Percentiles rank a stretch among this genome's conserved stretches.
Conservation (phyloP, 2,113 vertebrate genomes). For the Fulica atra region DNA sequence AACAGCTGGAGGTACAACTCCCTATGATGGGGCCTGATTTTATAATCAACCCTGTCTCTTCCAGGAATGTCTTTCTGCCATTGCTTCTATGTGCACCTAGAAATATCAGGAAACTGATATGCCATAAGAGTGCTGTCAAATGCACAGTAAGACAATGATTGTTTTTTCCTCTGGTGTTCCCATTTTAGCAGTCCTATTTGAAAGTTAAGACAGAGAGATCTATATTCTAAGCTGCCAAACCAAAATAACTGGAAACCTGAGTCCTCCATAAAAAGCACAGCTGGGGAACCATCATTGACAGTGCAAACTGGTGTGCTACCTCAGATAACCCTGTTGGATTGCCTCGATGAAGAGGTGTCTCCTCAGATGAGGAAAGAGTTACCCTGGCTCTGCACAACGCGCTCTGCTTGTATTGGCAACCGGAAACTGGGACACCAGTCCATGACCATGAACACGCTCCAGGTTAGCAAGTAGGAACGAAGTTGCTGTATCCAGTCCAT, state of each 20-base stretch:
- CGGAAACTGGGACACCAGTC: neutral
- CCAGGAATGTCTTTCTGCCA: neutral
- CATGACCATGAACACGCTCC: neutral
- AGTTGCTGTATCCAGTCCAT: neutral
- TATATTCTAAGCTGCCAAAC: neutral
- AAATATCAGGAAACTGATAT: neutral
- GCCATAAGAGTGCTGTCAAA: neutral
- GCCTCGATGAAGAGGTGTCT: neutral
- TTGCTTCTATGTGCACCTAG: neutral
- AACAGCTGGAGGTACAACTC: neutral
- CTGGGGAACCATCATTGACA: neutral
- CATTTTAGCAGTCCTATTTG: conserved; percentile 10
- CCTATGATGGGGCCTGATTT: neutral
- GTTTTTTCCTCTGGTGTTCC: neutral
- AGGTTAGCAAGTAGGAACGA: neutral
- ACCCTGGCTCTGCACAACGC: neutral
- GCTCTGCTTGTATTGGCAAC: conserved; percentile 26
- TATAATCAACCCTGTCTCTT: neutral
- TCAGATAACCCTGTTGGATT: neutral
- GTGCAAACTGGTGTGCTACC: neutral
- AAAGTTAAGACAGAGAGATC: neutral
- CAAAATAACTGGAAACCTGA: conserved; percentile 49
- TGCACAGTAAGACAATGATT: neutral
- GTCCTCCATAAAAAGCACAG: conserved; percentile 51
- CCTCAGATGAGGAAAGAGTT: neutral